Conservation (phyloP, 1,140 invertebrate genomes). For the Leptinotarsa lineolata region DNA sequence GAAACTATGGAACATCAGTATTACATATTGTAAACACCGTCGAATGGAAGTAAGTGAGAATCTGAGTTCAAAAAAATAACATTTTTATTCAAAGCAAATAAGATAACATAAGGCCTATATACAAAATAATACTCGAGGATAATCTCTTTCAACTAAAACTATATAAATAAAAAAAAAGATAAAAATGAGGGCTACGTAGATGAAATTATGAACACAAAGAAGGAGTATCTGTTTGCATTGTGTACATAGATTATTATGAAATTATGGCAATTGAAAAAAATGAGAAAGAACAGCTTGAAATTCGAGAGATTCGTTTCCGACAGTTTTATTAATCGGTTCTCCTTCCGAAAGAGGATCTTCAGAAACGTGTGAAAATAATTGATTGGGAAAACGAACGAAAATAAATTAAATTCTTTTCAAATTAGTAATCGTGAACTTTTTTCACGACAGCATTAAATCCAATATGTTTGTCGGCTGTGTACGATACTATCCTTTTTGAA, state of each 20-base stretch:
- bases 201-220: conserved; percentile 33
- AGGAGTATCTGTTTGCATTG: conserved; percentile 29
- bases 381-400: not conserved
- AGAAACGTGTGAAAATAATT: not conserved
- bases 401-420: not conserved
- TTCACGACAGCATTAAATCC: conserved; percentile 69
- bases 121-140: conserved; percentile 27
- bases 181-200: conserved; percentile 20
- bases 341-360: not conserved
- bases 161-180: conserved; percentile 29
- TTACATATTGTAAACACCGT: no score
- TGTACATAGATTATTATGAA: conserved; percentile 24
- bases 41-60: no score
- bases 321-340: not conserved
- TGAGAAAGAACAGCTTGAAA: not conserved
- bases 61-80: conserved; percentile 3
- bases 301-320: not conserved
- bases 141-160: conserved; percentile 17
- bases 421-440: conserved; percentile 26
- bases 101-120: conserved; percentile 25
- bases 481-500: conserved; percentile 55
- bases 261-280: conserved; percentile 25
- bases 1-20: no score
- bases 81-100: conserved; percentile 32
- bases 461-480: conserved; percentile 59